Base-by-base conservation (phyloP, 2,113 vertebrate species). In the Mastomys natalensis region DNA sequence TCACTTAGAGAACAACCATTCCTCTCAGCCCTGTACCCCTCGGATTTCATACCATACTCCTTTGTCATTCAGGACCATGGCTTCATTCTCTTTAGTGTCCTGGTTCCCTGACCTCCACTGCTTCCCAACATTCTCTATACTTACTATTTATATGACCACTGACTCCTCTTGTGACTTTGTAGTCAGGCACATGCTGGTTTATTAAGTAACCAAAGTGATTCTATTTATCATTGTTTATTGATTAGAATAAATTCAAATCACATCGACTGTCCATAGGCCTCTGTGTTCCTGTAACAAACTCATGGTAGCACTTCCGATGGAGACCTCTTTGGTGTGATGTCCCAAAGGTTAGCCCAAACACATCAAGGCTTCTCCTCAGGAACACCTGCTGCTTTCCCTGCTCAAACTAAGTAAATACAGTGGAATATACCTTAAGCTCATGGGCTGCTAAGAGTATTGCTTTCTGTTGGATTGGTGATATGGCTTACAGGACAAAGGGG, bases 171-270 rank as follows among this genome's bases (percentile, higher is more conserved):
- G 34, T 51, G 34, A 51, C 45, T 93, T 3, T 78, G 88, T 91
- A 72, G 13, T 31, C 31, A 76, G 24, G 40, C 31, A 48, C 37
- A 45, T 1, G 2, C 9, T 77, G 7, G 76, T 34, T 72, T 40
- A 43, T 40, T 60, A 62, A 94, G 53, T 43, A 60, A 90, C 84
- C n/a, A 87, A 95, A 86, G 19, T 16, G 91, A 86, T 77, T 94
- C 82, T 80, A n/a, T 78, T 90, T 72, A 64, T 85, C 70, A 58
- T 92, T 22, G 40, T 60, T 88, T 88, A 51, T 34, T 93, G 89
- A 81, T 95, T 77, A 95, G 40, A 91, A 90, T 45, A 85, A 74
- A 15, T 53, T 15, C 87, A 93, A 70, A 91, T 64, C 74, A 43
- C 12, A 68, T 66, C 26, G 45, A 72, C 55, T 93, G 37, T 48